Conservation (phyloP, 2,113 vertebrate genomes). For the Dinomys branickii region DNA sequence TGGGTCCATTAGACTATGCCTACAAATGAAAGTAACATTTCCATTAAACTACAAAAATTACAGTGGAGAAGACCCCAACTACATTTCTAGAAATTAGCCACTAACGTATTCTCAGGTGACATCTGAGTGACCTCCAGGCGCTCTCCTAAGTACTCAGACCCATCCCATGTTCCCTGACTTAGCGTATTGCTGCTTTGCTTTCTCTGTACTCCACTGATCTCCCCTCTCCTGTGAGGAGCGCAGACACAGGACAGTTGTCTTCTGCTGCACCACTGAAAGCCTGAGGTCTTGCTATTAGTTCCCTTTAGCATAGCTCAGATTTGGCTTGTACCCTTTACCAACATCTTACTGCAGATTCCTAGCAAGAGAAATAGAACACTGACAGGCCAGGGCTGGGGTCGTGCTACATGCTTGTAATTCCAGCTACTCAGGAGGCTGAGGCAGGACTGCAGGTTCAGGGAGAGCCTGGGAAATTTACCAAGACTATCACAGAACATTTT, state of each 20-base stretch:
- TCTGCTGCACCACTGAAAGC: not conserved
- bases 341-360: not conserved
- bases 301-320: not conserved
- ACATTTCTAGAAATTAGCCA: not conserved
- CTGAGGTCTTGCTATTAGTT: not conserved
- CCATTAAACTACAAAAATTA: slow-evolving; percentile 29
- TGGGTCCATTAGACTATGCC: not conserved
- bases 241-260: not conserved
- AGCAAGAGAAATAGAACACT: not conserved
- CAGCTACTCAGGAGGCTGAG: not conserved
- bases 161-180: not conserved
- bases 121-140: not conserved
- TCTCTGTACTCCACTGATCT: not conserved
- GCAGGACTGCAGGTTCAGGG: not conserved
- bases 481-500: not conserved
- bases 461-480: not conserved
- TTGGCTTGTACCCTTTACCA: not conserved
- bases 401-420: not conserved
- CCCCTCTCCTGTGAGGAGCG: not conserved
- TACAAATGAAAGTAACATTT: slow-evolving; percentile 31
- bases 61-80: not conserved
- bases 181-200: not conserved
- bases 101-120: not conserved
- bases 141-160: not conserved
- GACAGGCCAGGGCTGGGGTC: too few species aligned